Percentiles rank a stretch among this genome's conserved stretches.
phyloP scores from a whole-genome alignment of 2,797 vertebrate genomes.

The Jordanella pulchra region DNA sequence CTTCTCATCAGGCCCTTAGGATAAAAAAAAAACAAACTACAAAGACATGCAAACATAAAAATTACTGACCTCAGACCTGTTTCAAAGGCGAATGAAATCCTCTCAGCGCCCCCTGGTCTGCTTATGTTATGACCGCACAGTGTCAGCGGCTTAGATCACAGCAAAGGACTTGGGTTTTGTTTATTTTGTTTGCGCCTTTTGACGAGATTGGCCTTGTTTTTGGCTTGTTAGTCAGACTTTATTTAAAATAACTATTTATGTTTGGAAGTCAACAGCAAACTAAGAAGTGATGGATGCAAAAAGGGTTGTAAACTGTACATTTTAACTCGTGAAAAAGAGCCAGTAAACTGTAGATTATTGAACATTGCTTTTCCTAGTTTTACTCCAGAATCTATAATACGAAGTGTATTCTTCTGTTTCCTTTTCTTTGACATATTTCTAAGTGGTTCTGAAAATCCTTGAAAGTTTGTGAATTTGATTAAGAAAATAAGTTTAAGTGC shows the following conservation, averaged over 20 bases:
- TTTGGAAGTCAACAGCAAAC: constrained; percentile 10
- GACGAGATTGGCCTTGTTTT: constrained; percentile 16
- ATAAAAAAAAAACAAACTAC: constrained; percentile 59
- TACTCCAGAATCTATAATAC: neutral
- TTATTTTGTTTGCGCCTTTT: constrained; percentile 19
- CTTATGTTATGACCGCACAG: constrained; percentile 51
- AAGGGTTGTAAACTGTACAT: constrained; percentile 9
- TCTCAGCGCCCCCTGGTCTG: constrained; percentile 55
- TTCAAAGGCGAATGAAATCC: constrained; percentile 61
- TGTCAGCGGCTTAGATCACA: constrained; percentile 45
- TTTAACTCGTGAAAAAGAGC: constrained; percentile 4
- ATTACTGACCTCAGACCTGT: constrained; percentile 66
- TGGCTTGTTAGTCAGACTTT: constrained; percentile 15
- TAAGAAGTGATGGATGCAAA: constrained; percentile 15
- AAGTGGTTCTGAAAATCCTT: too few species aligned
- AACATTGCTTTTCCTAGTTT: neutral
- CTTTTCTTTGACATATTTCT: too few species aligned
- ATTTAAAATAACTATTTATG: constrained; percentile 15
- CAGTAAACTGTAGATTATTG: neutral
- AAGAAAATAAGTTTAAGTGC: too few species aligned
- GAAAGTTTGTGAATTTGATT: too few species aligned
- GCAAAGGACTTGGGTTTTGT: constrained; percentile 23
- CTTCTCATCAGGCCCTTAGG: constrained; percentile 63
- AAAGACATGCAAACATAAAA: constrained; percentile 74
- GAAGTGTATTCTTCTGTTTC: neutral